A percentile compares a stretch with the other conserved stretches of the same genome.
phyloP scores from a whole-genome alignment of 2,888 invertebrate species.

The Agrotis puta region DNA sequence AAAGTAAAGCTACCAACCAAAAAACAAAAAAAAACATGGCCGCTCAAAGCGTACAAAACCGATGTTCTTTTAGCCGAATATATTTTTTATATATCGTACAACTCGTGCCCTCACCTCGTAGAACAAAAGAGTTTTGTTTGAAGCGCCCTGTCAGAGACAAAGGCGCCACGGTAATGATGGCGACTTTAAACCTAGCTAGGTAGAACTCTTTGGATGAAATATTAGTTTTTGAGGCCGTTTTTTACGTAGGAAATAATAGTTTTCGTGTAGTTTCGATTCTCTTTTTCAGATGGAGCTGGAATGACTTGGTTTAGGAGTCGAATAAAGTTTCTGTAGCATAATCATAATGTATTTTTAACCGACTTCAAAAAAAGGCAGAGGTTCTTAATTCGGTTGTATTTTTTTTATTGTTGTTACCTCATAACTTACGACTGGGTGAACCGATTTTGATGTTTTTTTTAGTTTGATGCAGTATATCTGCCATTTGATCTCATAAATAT shows the following conservation, averaged over 20 bases:
- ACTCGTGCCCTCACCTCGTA: slow-evolving; percentile 23
- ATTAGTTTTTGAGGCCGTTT: slow-evolving; percentile 20
- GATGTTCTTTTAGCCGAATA: slow-evolving; percentile 41
- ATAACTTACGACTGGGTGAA: no score
- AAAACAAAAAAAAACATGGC: slow-evolving; percentile 19
- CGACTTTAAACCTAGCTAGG: slow-evolving; percentile 34
- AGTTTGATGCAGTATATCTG: no score
- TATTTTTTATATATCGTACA: slow-evolving; percentile 16
- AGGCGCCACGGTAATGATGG: slow-evolving; percentile 54
- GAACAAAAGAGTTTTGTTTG: slow-evolving; percentile 58
- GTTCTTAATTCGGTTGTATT: no score
- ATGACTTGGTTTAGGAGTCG: no score
- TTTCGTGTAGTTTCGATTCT: not conserved
- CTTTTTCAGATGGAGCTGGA: no score
- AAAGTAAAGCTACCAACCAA: not conserved
- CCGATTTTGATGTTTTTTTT: no score
- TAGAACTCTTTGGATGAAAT: slow-evolving; percentile 10
- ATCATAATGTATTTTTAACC: no score
- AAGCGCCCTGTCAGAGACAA: slow-evolving; percentile 44
- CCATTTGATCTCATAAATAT: no score
- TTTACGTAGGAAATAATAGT: not conserved
- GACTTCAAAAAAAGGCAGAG: no score
- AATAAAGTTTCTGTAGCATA: no score
- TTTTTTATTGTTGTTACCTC: no score
- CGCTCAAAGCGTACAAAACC: slow-evolving; percentile 5